phyloP scores from a whole-genome alignment of 2,113 vertebrate genomes.

The Psittacula cyanocephala region DNA sequence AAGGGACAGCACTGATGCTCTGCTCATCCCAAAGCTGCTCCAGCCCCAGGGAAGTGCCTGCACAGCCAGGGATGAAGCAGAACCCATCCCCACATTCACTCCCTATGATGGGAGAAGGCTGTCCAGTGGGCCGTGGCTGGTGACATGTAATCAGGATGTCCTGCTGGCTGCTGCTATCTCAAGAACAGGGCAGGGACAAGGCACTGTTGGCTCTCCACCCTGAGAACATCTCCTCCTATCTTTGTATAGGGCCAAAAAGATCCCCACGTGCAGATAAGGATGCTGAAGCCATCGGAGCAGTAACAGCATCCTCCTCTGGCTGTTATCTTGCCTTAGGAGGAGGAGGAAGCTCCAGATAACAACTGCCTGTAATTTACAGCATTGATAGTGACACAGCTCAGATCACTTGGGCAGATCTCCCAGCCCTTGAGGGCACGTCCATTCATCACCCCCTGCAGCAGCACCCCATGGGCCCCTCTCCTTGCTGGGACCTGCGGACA shows the following conservation, averaged over 20 bases:
- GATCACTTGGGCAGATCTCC: neutral
- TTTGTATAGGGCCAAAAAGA: neutral
- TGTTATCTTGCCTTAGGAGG: neutral
- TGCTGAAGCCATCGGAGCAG: neutral
- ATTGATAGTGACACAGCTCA: neutral
- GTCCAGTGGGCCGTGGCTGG: neutral
- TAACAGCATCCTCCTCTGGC: neutral
- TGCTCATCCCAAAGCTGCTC: accelerated
- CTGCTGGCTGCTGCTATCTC: accelerated
- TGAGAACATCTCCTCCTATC: neutral
- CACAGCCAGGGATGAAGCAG: neutral
- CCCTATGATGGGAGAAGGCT: accelerated
- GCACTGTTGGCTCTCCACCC: neutral
- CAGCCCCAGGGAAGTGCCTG: accelerated
- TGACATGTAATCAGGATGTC: neutral
- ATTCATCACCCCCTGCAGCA: neutral
- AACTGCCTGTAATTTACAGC: neutral
- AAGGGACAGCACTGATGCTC: neutral
- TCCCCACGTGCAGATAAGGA: neutral
- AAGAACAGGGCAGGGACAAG: neutral
- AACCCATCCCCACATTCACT: accelerated
- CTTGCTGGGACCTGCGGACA: accelerated
- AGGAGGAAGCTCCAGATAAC: neutral
- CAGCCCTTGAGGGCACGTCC: accelerated
- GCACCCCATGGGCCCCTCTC: neutral